Evolutionary conservation across 2,888 invertebrate genomes (phyloP).

Genomic region (Eupithecia abbreviata): DNA sequence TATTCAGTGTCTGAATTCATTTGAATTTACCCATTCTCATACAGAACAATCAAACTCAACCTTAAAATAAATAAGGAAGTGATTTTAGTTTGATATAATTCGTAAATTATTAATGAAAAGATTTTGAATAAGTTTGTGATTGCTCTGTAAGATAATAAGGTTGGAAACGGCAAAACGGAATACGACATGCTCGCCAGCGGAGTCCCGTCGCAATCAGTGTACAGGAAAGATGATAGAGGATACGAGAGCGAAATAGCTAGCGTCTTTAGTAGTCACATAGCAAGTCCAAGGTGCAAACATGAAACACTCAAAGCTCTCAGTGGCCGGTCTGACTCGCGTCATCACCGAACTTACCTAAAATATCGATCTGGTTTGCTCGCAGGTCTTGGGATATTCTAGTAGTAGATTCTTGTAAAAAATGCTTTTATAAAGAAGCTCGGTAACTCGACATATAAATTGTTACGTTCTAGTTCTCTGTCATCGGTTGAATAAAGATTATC

Average conservation of each 20-base stretch:
- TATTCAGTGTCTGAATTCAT: slow-evolving; percentile 8
- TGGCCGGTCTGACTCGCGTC: slow-evolving; percentile 72
- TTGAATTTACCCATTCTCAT: slow-evolving; percentile 31
- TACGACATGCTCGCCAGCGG: slow-evolving; percentile 52
- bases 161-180: slow-evolving; percentile 59
- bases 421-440: neutral
- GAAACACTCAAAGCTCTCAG: slow-evolving; percentile 85
- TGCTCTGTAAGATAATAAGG: slow-evolving; percentile 36
- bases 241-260: slow-evolving; percentile 83
- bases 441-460: neutral
- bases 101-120: too few species aligned
- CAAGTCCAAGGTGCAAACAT: slow-evolving; percentile 85
- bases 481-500: neutral
- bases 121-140: slow-evolving; percentile 4
- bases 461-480: neutral
- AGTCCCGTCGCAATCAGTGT: slow-evolving; percentile 83
- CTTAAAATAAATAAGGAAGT: neutral
- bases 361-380: slow-evolving; percentile 50
- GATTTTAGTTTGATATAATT: neutral
- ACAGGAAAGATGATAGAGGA: slow-evolving; percentile 83
- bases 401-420: neutral
- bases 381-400: slow-evolving; percentile 18
- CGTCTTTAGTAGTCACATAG: slow-evolving; percentile 83
- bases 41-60: slow-evolving; percentile 14
- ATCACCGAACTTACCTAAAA: slow-evolving; percentile 78